Evolutionary conservation across 2,797 vertebrate genomes (phyloP).

Genomic region (Lagocephalus sceleratus): DNA sequence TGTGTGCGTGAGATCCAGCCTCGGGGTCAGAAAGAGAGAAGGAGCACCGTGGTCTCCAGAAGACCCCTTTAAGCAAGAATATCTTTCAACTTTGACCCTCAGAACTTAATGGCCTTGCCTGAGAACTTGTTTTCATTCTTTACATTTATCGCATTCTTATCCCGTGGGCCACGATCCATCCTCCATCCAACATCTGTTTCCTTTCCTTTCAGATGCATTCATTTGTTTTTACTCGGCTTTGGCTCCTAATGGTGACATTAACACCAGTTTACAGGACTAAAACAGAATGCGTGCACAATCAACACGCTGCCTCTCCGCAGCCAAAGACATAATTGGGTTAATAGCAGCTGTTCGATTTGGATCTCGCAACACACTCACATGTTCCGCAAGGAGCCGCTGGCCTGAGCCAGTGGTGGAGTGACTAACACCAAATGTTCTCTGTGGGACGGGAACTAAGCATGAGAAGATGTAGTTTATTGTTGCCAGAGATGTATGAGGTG

Average conservation of each 20-base stretch:
- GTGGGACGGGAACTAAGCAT: constrained; percentile 23
- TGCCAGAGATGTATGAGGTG: constrained; percentile 45
- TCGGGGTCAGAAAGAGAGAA: constrained; percentile 21
- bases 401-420: constrained; percentile 50
- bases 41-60: constrained; percentile 2
- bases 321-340: constrained; percentile 63
- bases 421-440: constrained; percentile 71
- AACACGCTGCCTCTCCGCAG: constrained; percentile 49
- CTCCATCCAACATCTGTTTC: neutral
- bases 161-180: neutral
- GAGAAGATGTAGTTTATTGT: constrained; percentile 57
- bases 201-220: constrained; percentile 4
- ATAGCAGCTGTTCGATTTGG: constrained; percentile 66
- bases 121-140: constrained; percentile 55
- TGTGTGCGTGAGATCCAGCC: neutral
- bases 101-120: constrained; percentile 30
- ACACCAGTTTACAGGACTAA: constrained; percentile 54
- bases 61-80: constrained; percentile 7
- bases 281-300: constrained; percentile 61
- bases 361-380: constrained; percentile 64
- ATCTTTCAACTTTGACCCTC: constrained; percentile 40
- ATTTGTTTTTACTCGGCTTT: constrained; percentile 39
- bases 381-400: constrained; percentile 62
- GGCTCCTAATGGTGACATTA: constrained; percentile 33
- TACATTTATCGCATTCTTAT: constrained; percentile 30